Evolutionary conservation across 2,797 vertebrate species (phyloP), one percentile per base, ranked within the genome.

Genomic region (Bryconaethiops microstoma): DNA sequence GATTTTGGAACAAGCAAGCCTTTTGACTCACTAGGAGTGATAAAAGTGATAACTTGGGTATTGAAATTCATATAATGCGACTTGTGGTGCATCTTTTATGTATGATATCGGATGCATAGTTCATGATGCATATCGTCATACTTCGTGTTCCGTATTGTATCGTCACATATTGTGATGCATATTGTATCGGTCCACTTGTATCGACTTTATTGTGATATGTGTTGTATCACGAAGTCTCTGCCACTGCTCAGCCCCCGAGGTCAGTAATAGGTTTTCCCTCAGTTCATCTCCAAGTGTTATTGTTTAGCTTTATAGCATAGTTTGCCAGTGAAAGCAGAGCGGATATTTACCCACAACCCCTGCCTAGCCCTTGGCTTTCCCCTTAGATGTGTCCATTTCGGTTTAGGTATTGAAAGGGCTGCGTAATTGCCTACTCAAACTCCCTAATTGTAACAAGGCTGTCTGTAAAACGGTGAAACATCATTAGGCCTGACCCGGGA

Each of bases 401-500:
- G 13, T 54, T 17, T 42, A 65, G 45, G 35, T 64, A n/a, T 10
- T 17, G 29, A 76, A 70, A 40, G 13, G 0, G 21, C 19, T 57
- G 39, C 7, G 7, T 25, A 45, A 64, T 54, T 68, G 65, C 55
- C 10, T 70, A 12, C 16, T 70, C 42, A 45, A 68, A 68, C 35
- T n/a, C 16, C n/a, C 76, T 19, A 21, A 42, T 55, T 76, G 64
- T 67, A 40, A 67, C 54, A 23, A 39, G 57, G n/a, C 35, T 21
- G 7, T 10, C 50, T 65, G 7, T 25, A 45, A 35, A 35, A 1
- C 21, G 4, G 35, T 45, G 76, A 1, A 72, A 52, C 50, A 52
- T 68, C 54, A 45, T 69, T 69, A 62, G 52, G 42, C 69, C 60
- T 17, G 67, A 72, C 68, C 68, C 14, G 2, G 19, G 59, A 21